phyloP scores from a whole-genome alignment of 1,140 invertebrate genomes.

The Drosophila yakuba region DNA sequence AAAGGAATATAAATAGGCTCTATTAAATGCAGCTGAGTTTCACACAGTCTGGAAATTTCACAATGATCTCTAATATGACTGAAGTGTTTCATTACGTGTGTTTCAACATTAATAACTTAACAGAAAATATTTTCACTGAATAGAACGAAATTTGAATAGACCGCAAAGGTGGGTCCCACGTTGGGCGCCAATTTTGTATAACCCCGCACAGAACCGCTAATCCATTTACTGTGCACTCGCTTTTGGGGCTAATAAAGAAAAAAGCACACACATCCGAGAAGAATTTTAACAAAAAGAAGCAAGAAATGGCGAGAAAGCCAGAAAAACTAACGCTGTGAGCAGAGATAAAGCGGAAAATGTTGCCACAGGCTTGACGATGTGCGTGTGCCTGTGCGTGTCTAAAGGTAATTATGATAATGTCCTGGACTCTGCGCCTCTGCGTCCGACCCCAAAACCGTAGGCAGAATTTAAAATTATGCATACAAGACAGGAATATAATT shows the following conservation, averaged over 20 bases:
- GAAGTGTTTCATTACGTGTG: too few relatives aligned
- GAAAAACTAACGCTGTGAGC: constrained; percentile 50
- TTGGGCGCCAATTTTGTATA: constrained; percentile 16
- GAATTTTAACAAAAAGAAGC: constrained; percentile 25
- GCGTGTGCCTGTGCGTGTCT: constrained; percentile 37
- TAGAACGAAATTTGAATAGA: neutral
- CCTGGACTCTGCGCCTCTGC: constrained; percentile 31
- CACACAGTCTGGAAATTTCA: too few relatives aligned
- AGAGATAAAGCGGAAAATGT: constrained; percentile 55
- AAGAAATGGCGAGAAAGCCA: constrained; percentile 22
- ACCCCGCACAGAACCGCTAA: constrained; percentile 6
- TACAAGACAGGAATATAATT: constrained; percentile 72
- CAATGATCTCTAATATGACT: too few relatives aligned
- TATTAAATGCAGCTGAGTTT: too few relatives aligned
- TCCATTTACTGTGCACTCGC: constrained; percentile 18
- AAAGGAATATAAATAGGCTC: too few relatives aligned
- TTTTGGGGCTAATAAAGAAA: constrained; percentile 54
- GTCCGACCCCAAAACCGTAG: constrained; percentile 18
- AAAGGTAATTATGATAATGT: constrained; percentile 74
- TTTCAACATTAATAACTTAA: too few relatives aligned
- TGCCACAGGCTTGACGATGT: constrained; percentile 35
- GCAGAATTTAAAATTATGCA: constrained; percentile 72
- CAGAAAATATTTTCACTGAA: neutral
- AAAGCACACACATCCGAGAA: constrained; percentile 14
- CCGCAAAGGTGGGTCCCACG: neutral